Evolutionary conservation across 2,113 vertebrate genomes (phyloP).

Genomic region (Crotalus tigris): DNA sequence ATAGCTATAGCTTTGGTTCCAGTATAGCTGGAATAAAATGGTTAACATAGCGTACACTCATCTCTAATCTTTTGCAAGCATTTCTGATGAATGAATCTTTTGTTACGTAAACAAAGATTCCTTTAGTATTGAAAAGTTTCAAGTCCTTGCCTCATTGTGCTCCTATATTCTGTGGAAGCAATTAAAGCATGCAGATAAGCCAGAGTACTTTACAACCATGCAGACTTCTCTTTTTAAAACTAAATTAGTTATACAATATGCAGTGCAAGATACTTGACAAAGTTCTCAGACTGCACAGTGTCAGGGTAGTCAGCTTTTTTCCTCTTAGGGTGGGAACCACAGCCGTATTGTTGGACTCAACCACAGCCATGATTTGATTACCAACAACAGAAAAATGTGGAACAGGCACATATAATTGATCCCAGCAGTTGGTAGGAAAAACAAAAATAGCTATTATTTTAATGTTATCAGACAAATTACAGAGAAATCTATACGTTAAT

Average conservation of each 20-base stretch:
- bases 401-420: background rate
- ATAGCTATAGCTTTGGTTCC: background rate
- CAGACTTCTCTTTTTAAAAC: background rate
- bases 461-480: constrained; percentile 1
- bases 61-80: background rate
- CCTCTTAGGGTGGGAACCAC: background rate
- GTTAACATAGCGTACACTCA: constrained; percentile 25
- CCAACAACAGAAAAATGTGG: constrained; percentile 10
- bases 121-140: constrained; percentile 33
- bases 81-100: constrained; percentile 45
- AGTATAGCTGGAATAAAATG: background rate
- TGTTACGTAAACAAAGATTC: constrained; percentile 50
- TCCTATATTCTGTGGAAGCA: background rate
- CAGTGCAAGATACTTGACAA: background rate
- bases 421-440: background rate
- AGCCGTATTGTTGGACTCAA: background rate
- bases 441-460: constrained; percentile 6
- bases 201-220: constrained; percentile 15
- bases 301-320: background rate
- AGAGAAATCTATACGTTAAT: background rate
- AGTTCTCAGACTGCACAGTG: background rate
- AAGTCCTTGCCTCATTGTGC: background rate
- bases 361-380: constrained; percentile 26
- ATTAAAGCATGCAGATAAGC: constrained; percentile 15
- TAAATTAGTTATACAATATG: background rate